Evolutionary conservation across 1,140 invertebrate genomes (phyloP), one percentile per base, ranked within the genome.

Genomic region (Eubasilissa regina): DNA sequence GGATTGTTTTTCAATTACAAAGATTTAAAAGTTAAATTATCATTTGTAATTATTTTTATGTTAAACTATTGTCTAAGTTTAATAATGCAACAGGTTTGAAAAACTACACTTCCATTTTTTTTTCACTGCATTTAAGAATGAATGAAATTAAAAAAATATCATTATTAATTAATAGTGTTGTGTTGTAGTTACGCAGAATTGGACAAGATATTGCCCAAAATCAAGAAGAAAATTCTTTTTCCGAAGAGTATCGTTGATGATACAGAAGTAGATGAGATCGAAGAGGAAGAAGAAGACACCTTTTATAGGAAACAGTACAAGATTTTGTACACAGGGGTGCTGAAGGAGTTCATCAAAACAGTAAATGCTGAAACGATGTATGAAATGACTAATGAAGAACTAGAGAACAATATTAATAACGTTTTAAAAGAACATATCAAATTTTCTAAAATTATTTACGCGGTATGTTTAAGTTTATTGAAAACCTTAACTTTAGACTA

Each of bases 391-490:
- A 72, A 80, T 35, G 76, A 83, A 48, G 70, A 70, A 25, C 11
- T 83, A 35, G 73, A 81, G 0, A 74, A 43, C 56, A 79, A 78
- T 44, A 64, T 83, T 1, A 79, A 83, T 12, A 21, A 8, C 12
- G 68, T 56, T 21, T 25, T 82, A 35, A 55, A 77, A 19, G 66
- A 79, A 55, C 74, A 82, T 44, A 90, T 90, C 47, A 85, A 85
- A 12, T 84, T 92, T 1, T 89, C 88, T 13, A 86, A 86, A 17
- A 84, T 86, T n/a, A 80, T 93, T 19, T 90, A 90, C 79, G 84
- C 13, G 44, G 77, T 78, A 73, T 43, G 76, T 62, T 35, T 35
- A n/a, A n/a, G n/a, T n/a, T n/a, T n/a, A n/a, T n/a, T n/a, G n/a
- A n/a, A n/a, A n/a, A n/a, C n/a, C n/a, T n/a, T n/a, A 60, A 21